Evolutionary conservation across 23 tunicate genomes (phyloP), one percentile per base, ranked within the genome.

Genomic region (Styela plicata): DNA sequence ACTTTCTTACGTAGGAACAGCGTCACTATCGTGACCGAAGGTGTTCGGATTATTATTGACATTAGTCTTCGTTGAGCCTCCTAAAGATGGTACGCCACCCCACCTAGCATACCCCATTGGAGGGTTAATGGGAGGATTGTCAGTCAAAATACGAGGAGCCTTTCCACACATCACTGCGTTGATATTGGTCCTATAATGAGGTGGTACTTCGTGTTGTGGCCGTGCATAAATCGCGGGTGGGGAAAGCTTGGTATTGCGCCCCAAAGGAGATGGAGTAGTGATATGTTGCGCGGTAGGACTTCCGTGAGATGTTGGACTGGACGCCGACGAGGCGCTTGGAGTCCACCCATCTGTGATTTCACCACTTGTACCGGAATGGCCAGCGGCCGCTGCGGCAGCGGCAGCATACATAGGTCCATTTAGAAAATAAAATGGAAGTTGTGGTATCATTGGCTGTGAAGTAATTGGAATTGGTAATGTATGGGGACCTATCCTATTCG

Each of bases 361-460:
- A 17, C 81, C 26, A 7, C 27, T 22, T 22, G 44, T 10, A 24
- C 64, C 33, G 5, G 81, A 53, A 44, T 52, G 2, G 20, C 17
- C 20, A 19, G 36, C 26, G 37, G 64, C 66, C 19, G 71, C 71
- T 19, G 71, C 71, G 27, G 66, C 81, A 5, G 64, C 81, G 0
- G 81, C 81, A 10, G 81, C 63, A 24, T 76, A 76, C 81, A 76
- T 76, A 20, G 64, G 81, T 1, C 53, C 53, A 36, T 67, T 67
- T 22, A 76, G 37, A 66, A 76, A 76, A 76, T 76, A 76, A 53
- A 44, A 53, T 24, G 81, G 81, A 25, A 76, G 53, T 24, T 76
- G 81, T 26, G 81, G 81, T 0, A 76, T 22, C 81, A 76, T 36
- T 7, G 81, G 63, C 33, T 76, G 81, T 36, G 81, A 76, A 44